Base-by-base conservation (phyloP, 2,113 vertebrate genomes). In the Centropus bengalensis region DNA sequence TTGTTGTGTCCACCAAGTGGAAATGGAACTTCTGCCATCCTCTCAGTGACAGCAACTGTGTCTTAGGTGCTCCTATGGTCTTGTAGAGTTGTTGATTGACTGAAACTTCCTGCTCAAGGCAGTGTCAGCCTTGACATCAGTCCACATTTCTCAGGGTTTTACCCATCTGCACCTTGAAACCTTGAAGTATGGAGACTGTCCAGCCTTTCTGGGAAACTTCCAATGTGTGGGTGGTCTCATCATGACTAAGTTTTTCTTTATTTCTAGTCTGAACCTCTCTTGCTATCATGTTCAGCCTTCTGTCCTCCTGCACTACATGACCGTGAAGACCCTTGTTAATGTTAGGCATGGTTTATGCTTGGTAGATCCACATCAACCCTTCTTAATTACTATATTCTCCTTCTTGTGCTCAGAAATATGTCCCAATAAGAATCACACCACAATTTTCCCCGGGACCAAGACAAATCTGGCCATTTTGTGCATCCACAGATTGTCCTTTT, bases 11-110 rank as follows among this genome's bases (percentile, higher is more conserved):
- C 49, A 52, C 12, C 10, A 14, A 60, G 40, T 14, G 21, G 63
- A 71, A 76, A 32, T 6, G 32, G 58, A 88, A 63, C 23, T 76
- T 66, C 70, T 76, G 14, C 36, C 45, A 14, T 45, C 40, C 24
- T 62, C 12, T 30, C 9, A 7, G 8, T 8, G 52, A 40, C 32
- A 81, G 8, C 45, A 30, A 8, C 27, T 20, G 5, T n/a, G 23
- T 70, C 63, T 51, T 7, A 6, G 40, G 8, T 3, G 3, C 32
- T 55, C 19, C n/a, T 22, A 7, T 1, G 0, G 1, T 17, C 38
- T 23, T 21, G 11, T 3, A 52, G 44, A 69, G 67, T 5, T 2
- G 5, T 9, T 16, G 44, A 73, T 30, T 45, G 44, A 14, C 4
- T n/a, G 76, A 63, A 63, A 33, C 33, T 40, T 74, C 33, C 54